A percentile compares a stretch with the other conserved stretches of the same genome.
Evolutionary conservation across 2,797 vertebrate genomes (phyloP).

Genomic region (Remorina albescens): DNA sequence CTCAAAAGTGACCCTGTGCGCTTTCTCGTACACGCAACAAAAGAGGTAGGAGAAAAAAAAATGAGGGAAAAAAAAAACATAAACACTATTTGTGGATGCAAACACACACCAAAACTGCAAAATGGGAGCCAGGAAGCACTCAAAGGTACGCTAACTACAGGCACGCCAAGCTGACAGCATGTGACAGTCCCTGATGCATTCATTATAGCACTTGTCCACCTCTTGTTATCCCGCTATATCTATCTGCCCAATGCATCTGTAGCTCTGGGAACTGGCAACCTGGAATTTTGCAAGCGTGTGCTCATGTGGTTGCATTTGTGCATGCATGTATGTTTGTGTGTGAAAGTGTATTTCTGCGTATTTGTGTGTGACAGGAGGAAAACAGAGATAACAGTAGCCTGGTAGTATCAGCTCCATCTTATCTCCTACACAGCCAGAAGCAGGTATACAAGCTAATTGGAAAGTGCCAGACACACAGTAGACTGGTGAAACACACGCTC

Average conservation of each 20-base stretch:
- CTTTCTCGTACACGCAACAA: constrained; percentile 34
- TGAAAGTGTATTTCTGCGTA: constrained; percentile 59
- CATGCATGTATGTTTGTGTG: constrained; percentile 50
- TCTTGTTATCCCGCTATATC: constrained; percentile 57
- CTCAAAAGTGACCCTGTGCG: constrained; percentile 46
- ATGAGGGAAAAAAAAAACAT: background rate
- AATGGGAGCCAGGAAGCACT: constrained; percentile 28
- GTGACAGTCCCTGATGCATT: constrained; percentile 73
- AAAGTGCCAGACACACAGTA: constrained; percentile 77
- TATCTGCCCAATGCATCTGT: constrained; percentile 63
- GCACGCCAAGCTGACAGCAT: constrained; percentile 29
- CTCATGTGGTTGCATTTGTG: constrained; percentile 31
- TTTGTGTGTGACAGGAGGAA: constrained; percentile 76
- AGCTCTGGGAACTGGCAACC: constrained; percentile 43
- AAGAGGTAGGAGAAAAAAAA: background rate
- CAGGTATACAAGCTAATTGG: constrained; percentile 84
- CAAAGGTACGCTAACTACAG: constrained; percentile 32
- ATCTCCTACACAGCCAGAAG: constrained; percentile 81
- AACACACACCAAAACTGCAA: constrained; percentile 23
- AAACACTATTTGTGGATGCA: constrained; percentile 32
- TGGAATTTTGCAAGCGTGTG: constrained; percentile 52
- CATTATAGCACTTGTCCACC: constrained; percentile 73
- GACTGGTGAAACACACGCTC: constrained; percentile 69
- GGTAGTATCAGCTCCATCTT: constrained; percentile 80
- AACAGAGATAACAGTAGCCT: constrained; percentile 79